phyloP scores from a whole-genome alignment of 2,113 vertebrate species.

The Brachionichthys hirsutus region DNA sequence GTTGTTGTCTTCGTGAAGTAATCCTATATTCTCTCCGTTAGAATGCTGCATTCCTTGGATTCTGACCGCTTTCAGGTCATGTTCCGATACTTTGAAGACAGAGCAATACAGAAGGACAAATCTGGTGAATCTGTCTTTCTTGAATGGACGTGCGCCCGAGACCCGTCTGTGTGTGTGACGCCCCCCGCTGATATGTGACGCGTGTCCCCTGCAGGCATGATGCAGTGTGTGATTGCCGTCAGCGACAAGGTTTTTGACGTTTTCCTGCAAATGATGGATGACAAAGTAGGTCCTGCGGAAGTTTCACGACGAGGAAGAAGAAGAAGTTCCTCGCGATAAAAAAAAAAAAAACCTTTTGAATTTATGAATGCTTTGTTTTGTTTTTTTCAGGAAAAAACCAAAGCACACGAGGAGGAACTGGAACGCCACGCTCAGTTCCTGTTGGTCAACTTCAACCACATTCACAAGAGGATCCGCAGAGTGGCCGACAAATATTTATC shows the following conservation, averaged over 20 bases:
- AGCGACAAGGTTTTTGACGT: slow-evolving; percentile 98
- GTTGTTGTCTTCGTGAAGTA: neutral
- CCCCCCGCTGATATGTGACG: too few species aligned
- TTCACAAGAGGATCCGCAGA: slow-evolving; percentile 95
- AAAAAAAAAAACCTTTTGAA: too few species aligned
- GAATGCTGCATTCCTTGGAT: slow-evolving; percentile 89
- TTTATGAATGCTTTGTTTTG: too few species aligned
- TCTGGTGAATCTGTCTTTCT: slow-evolving; percentile 79
- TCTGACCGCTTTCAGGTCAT: slow-evolving; percentile 98
- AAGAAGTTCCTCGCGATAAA: too few species aligned
- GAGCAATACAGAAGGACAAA: slow-evolving; percentile 98
- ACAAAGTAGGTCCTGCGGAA: slow-evolving; percentile 82
- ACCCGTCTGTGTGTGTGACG: too few species aligned
- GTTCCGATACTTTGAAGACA: slow-evolving; percentile 98
- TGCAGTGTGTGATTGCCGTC: slow-evolving; percentile 97
- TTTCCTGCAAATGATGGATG: slow-evolving; percentile 97
- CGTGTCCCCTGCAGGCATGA: slow-evolving; percentile 84
- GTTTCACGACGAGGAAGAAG: too few species aligned
- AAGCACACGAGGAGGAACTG: slow-evolving; percentile 93
- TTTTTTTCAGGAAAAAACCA: slow-evolving; percentile 87
- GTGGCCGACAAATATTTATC: slow-evolving; percentile 98
- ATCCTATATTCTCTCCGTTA: slow-evolving; percentile 40
- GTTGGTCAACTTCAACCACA: slow-evolving; percentile 97
- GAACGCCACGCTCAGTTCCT: slow-evolving; percentile 96
- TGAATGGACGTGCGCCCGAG: too few species aligned